These are phyloP conservation scores for Epinephelus moara DNA, from an alignment of 2,113 vertebrate genomes.

Conservation along the genomic window DNA sequence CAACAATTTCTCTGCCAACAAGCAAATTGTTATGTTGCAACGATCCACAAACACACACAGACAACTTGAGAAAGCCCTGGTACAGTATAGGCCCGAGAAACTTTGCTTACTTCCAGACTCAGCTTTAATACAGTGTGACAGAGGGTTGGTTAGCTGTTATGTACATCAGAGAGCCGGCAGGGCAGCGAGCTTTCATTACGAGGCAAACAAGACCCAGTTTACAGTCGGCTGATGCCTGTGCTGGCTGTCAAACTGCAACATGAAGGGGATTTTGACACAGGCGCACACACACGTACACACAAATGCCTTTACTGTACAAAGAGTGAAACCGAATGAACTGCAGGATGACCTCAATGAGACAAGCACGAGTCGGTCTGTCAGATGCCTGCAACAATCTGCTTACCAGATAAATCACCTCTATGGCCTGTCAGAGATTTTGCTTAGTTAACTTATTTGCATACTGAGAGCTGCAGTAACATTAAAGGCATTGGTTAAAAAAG, in stretches of 20 bases:
- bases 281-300: not conserved
- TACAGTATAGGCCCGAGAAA: slow-evolving; percentile 6
- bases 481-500: not conserved
- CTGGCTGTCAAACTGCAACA: slow-evolving; percentile 36
- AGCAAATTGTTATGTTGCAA: not conserved
- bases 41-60: not conserved
- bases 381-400: not conserved
- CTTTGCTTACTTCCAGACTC: slow-evolving; percentile 20
- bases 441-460: not conserved
- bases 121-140: slow-evolving; percentile 58
- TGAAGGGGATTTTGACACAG: slow-evolving; percentile 14
- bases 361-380: not conserved
- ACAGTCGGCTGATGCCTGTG: slow-evolving; percentile 16
- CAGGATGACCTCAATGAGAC: not conserved
- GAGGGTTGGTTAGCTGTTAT: slow-evolving; percentile 34
- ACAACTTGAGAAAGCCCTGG: not conserved
- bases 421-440: not conserved
- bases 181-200: slow-evolving; percentile 43
- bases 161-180: slow-evolving; percentile 50
- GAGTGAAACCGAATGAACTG: not conserved
- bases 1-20: slow-evolving; percentile 7
- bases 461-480: not conserved
- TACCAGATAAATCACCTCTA: not conserved
- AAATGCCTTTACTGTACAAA: slow-evolving; percentile 1
- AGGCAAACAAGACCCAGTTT: slow-evolving; percentile 54